Evolutionary conservation across 2,888 invertebrate genomes (phyloP), one percentile per base, ranked within the genome.

Genomic region (Oscheius onirici): DNA sequence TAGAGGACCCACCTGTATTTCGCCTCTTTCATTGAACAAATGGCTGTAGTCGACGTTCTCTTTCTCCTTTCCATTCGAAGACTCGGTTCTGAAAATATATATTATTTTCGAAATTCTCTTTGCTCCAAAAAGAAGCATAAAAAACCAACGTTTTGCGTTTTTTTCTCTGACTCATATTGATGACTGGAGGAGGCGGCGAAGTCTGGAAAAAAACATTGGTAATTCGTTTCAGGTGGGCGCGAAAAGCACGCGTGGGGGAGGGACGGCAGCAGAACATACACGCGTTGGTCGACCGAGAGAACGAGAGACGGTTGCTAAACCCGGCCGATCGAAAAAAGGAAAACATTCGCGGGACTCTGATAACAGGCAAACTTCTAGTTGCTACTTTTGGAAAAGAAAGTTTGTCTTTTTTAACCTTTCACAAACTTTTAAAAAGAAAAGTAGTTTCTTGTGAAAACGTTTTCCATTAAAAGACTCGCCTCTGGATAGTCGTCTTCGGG

Each of bases 1-100:
- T 20, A 41, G 34, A 41, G 13, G 13, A 52, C 20, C 3, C 8
- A 65, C 61, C 15, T 2, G n/a, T 41, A 61, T n/a, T 61, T 46
- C 58, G n/a, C n/a, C n/a, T n/a, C n/a, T n/a, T n/a, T 41, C 58
- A 58, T 58, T 43, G 6, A 15, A 15, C 58, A 44, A 22, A 44
- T 13, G 8, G n/a, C 15, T 44, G 24, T 43, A 26, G 3, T 46
- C 55, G 26, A 70, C 22, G 61, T 74, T 74, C 41, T 74, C 73
- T 61, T 74, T 74, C 34, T 74, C 73, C 15, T 8, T 3, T 6
- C 66, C 67, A 22, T 17, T 61, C 5, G 46, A n/a, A 8, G 69
- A 69, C 26, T 55, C 55, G 2, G 26, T n/a, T 41, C 58, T 58
- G 13, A 40, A 58, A 58, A 26, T 22, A 65, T 11, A 40, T 22